Evolutionary conservation across 2,113 vertebrate genomes (phyloP).

Genomic region (Podarcis muralis): DNA sequence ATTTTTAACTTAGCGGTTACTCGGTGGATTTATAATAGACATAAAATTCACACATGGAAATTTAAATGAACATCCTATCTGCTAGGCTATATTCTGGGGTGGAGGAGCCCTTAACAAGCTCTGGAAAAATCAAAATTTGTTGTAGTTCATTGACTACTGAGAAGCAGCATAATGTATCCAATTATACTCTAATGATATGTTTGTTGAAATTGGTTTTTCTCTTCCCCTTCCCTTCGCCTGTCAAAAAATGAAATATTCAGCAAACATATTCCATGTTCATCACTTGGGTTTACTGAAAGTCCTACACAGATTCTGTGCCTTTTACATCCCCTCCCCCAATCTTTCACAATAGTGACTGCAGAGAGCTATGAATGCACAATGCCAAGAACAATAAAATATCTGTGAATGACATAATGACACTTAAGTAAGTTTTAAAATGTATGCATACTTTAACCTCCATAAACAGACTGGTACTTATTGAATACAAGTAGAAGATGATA

Average conservation of each 20-base stretch:
- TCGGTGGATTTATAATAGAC: background rate
- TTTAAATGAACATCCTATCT: background rate
- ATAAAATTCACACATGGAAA: too few species aligned
- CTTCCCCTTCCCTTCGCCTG: background rate
- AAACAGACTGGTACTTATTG: slow-evolving; percentile 64
- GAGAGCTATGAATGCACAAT: slow-evolving; percentile 66
- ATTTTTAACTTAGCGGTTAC: too few species aligned
- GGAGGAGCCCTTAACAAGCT: too few species aligned
- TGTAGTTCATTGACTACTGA: too few species aligned
- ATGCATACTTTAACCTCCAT: slow-evolving; percentile 67
- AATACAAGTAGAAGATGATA: slow-evolving; percentile 60
- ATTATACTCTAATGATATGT: background rate
- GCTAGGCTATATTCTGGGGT: too few species aligned
- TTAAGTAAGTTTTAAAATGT: slow-evolving; percentile 60
- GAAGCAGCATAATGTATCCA: background rate
- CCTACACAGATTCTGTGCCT: slow-evolving; percentile 50
- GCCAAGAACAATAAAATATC: slow-evolving; percentile 70
- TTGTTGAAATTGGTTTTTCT: background rate
- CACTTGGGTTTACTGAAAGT: slow-evolving; percentile 42
- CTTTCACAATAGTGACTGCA: slow-evolving; percentile 59
- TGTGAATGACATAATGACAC: slow-evolving; percentile 67
- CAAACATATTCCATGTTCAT: slow-evolving; percentile 30
- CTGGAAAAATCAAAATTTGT: too few species aligned
- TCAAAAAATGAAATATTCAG: slow-evolving; percentile 37
- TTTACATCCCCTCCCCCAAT: slow-evolving; percentile 30